These are phyloP conservation scores for Aphelinus atriplicis DNA, from an alignment of 1,140 invertebrate species.

Conservation along the genomic window DNA sequence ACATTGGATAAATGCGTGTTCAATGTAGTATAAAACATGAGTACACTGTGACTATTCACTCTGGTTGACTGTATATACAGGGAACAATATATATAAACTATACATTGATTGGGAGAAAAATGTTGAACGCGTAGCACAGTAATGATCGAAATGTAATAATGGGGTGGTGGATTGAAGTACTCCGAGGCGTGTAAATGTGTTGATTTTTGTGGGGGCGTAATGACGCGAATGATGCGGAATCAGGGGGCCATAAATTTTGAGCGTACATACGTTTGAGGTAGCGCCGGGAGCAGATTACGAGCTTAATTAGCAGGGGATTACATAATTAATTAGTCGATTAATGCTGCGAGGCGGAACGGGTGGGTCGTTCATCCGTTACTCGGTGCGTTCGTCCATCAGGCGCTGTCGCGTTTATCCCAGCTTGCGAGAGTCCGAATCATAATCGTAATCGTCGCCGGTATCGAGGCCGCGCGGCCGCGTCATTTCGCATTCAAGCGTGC, in stretches of 20 bases:
- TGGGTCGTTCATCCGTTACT: conserved; percentile 24
- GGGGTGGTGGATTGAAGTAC: too few relatives aligned
- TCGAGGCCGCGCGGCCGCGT: not conserved
- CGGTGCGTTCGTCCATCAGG: not conserved
- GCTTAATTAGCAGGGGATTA: conserved; percentile 37
- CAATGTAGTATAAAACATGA: too few relatives aligned
- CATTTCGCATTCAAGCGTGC: not conserved
- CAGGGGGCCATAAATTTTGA: not conserved
- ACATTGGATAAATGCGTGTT: too few relatives aligned
- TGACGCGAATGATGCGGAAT: too few relatives aligned
- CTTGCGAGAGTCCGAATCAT: not conserved
- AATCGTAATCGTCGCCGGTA: conserved; percentile 8
- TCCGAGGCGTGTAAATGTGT: too few relatives aligned
- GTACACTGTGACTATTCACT: too few relatives aligned
- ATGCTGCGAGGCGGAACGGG: conserved; percentile 34
- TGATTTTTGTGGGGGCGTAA: too few relatives aligned
- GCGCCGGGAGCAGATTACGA: conserved; percentile 23
- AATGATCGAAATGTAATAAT: too few relatives aligned
- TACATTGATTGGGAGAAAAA: too few relatives aligned
- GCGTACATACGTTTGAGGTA: conserved; percentile 13
- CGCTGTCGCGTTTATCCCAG: conserved; percentile 5
- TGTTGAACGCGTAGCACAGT: too few relatives aligned
- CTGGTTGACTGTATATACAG: too few relatives aligned
- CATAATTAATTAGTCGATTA: conserved; percentile 41
- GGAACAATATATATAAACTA: too few relatives aligned